Evolutionary conservation across 2,797 vertebrate genomes (phyloP), one percentile per base, ranked within the genome.

Genomic region (Dromococcyx pavoninus): DNA sequence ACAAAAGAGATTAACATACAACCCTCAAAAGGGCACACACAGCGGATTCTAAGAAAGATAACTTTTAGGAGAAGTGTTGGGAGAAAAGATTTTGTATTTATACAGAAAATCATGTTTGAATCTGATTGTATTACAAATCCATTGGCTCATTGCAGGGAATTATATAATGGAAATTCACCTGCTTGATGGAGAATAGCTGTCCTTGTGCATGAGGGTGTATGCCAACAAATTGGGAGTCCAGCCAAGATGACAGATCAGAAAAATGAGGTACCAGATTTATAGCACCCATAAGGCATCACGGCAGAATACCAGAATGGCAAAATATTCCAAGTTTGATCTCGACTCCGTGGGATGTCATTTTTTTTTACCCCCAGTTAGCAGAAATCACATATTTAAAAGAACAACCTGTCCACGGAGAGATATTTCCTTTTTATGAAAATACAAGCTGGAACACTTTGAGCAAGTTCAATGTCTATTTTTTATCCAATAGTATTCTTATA

Each of bases 201-300:
- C 62, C 58, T 61, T 86, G 22, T 32, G 24, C 39, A 18, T 6
- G 43, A 69, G 35, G 37, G 48, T 16, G 56, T 43, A 7, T 71
- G 82, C 86, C 83, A 92, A 35, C 54, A 75, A 58, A 50, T 50
- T 70, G 87, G 78, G 87, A 89, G 33, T 16, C 33, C 72, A 77
- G 85, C 81, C 87, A 89, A 74, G 18, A n/a, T 35, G 82, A 91
- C 75, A 91, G 78, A 86, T 5, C 87, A 95, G 87, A 92, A 94
- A 89, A 89, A 94, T 54, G 78, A 93, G 79, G 44, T 41, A 80
- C 43, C 72, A 91, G 44, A 37, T 80, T 85, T 86, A 53, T 56
- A 39, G 43, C 32, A 79, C n/a, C 72, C 77, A 23, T 17, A 89
- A 86, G 50, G 37, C 22, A 71, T 39, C 50, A 15, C 80, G 78